Conservation (phyloP, 2,888 invertebrate genomes). For the Orthosia gothica region DNA sequence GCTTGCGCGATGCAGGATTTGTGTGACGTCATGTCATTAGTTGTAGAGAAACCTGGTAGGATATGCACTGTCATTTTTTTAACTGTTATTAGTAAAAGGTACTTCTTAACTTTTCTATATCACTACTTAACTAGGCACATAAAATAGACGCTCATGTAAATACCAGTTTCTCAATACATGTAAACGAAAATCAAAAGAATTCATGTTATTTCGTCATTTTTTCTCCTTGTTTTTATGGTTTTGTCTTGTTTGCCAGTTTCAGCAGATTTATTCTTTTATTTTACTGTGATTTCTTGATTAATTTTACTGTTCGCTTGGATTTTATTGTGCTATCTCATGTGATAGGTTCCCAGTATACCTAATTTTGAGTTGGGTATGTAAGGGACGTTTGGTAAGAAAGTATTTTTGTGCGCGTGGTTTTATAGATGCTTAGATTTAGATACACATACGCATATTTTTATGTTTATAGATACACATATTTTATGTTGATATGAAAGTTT, state of each 20-base stretch:
- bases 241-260: constrained; percentile 54
- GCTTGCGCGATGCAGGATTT: no score
- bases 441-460: constrained; percentile 1
- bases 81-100: no score
- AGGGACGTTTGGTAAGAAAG: constrained; percentile 7
- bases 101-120: no score
- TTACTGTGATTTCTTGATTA: constrained; percentile 65
- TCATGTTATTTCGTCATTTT: constrained; percentile 59
- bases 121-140: no score
- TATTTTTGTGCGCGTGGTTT: constrained; percentile 1
- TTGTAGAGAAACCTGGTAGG: no score
- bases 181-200: constrained; percentile 67
- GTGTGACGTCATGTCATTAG: no score
- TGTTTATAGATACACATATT: background rate
- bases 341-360: constrained; percentile 37
- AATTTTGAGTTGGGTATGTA: constrained; percentile 21
- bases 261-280: constrained; percentile 62
- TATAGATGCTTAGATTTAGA: constrained; percentile 22
- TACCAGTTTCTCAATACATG: constrained; percentile 67
- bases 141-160: constrained; percentile 65
- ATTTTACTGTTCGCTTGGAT: constrained; percentile 50
- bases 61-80: no score
- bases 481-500: constrained; percentile 3
- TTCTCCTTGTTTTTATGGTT: constrained; percentile 62
- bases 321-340: constrained; percentile 47